phyloP scores from a whole-genome alignment of 2,888 invertebrate species.

The Leistus spinibarbis region DNA sequence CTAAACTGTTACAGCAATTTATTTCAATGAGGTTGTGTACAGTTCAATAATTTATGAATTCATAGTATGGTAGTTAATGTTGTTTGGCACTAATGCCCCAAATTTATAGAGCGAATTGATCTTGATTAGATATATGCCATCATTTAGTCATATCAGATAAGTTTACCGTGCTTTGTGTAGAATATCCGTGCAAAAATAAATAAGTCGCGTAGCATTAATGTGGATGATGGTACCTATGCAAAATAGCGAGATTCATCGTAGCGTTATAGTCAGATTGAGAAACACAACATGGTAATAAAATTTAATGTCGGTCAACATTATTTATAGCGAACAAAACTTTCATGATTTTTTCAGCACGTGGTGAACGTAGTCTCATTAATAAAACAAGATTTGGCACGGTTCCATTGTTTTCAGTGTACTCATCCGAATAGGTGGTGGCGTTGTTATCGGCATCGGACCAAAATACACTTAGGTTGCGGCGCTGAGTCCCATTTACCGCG shows the following conservation, averaged over 20 bases:
- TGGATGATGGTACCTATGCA: not conserved
- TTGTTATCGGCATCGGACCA: conserved; percentile 31
- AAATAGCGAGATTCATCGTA: not conserved
- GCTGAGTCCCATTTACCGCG: conserved; percentile 51
- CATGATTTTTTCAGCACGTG: conserved; percentile 23
- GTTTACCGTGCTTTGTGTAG: no score
- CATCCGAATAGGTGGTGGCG: conserved; percentile 33
- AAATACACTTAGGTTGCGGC: conserved; percentile 33
- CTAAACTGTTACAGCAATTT: no score
- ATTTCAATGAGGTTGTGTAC: no score
- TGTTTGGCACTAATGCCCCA: no score
- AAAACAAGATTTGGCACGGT: conserved; percentile 34
- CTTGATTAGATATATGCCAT: no score
- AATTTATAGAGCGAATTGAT: no score
- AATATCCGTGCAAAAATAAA: no score
- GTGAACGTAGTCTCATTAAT: conserved; percentile 23
- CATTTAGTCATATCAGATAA: no score
- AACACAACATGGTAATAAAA: conserved; percentile 32
- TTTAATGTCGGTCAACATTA: conserved; percentile 28
- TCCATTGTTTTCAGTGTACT: conserved; percentile 35
- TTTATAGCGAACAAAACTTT: conserved; percentile 26
- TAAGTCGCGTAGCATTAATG: not conserved
- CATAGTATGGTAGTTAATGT: no score
- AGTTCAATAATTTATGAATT: no score
- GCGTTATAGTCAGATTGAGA: conserved; percentile 5